These are phyloP conservation scores for Metridium senile DNA, from an alignment of 92 coral and sea anemone genomes.

Conservation along the genomic window DNA sequence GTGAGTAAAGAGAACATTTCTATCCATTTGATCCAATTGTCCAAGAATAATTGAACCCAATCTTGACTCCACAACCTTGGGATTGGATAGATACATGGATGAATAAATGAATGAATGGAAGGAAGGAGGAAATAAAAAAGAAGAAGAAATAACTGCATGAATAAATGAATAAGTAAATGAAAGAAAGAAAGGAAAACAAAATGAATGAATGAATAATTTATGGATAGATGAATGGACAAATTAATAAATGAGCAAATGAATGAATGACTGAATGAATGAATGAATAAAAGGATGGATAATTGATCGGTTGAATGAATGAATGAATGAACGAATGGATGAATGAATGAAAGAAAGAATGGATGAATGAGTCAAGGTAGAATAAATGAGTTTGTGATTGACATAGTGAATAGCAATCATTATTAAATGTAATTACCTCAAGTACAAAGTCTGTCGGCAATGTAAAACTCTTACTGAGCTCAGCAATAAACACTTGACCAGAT, in stretches of 20 bases:
- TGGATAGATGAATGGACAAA: not conserved
- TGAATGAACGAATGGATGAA: too few relatives aligned
- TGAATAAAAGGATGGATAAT: too few relatives aligned
- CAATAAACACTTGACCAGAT: constrained; percentile 85
- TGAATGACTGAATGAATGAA: not conserved
- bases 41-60: constrained; percentile 87
- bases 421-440: constrained; percentile 88
- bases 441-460: constrained; percentile 86
- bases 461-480: constrained; percentile 91
- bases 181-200: not conserved
- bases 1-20: constrained; percentile 92
- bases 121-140: not conserved
- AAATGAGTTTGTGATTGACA: too few relatives aligned
- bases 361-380: too few relatives aligned
- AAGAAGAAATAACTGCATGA: not conserved
- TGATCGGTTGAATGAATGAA: too few relatives aligned
- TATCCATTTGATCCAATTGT: constrained; percentile 91
- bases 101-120: not conserved
- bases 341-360: too few relatives aligned
- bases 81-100: not conserved
- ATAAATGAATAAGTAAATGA: not conserved
- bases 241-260: not conserved
- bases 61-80: constrained; percentile 78
- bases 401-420: too few relatives aligned
- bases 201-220: not conserved